Percentiles rank a stretch among this genome's conserved stretches.
Evolutionary conservation across 2,888 invertebrate species (phyloP).

Genomic region (Orthosia incerta): DNA sequence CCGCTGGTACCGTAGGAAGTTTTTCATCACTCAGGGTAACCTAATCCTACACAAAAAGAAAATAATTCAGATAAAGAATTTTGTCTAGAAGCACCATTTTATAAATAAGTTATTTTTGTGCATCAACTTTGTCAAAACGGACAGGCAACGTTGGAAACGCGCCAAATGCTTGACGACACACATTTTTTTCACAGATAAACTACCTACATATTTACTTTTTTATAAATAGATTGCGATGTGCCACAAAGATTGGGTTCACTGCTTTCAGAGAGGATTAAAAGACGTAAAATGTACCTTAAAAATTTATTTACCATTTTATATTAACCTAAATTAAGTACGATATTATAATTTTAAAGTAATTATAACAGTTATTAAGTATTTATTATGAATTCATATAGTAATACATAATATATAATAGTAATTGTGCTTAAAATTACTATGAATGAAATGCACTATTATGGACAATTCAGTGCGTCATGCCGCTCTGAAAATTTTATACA

Average conservation of each 20-base stretch:
- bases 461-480: slow-evolving; percentile 79
- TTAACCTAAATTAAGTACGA: slow-evolving; percentile 89
- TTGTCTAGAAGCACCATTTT: slow-evolving; percentile 21
- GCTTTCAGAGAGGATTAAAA: slow-evolving; percentile 78
- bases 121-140: slow-evolving; percentile 32
- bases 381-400: slow-evolving; percentile 85
- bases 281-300: slow-evolving; percentile 80
- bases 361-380: slow-evolving; percentile 89
- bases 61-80: not conserved
- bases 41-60: not conserved
- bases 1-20: not conserved
- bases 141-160: slow-evolving; percentile 61
- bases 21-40: not conserved
- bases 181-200: slow-evolving; percentile 68
- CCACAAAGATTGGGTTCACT: slow-evolving; percentile 8
- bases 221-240: slow-evolving; percentile 36
- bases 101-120: slow-evolving; percentile 34
- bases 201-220: slow-evolving; percentile 40
- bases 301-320: slow-evolving; percentile 88
- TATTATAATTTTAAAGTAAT: slow-evolving; percentile 86
- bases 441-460: slow-evolving; percentile 89
- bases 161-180: slow-evolving; percentile 75
- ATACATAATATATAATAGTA: slow-evolving; percentile 78
- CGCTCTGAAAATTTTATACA: slow-evolving; percentile 71
- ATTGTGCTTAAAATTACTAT: slow-evolving; percentile 88